Percentiles rank a stretch among this genome's conserved stretches.
phyloP scores from a whole-genome alignment of 37 sponge, comb jelly and placozoan genomes.

The Cliona cf. orientalis region DNA sequence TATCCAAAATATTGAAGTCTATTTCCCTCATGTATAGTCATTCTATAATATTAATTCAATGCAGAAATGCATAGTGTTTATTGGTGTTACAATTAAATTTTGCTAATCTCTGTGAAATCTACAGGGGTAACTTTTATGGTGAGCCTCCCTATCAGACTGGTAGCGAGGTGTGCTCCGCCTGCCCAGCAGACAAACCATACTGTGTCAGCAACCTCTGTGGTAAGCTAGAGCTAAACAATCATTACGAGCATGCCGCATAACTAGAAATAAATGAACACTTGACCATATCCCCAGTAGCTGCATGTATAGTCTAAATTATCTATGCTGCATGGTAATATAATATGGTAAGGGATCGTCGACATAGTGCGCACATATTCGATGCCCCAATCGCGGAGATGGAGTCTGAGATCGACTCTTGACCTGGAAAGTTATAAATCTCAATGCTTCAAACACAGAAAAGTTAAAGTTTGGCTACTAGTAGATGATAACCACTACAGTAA shows the following conservation, averaged over 20 bases:
- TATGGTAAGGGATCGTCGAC: not conserved
- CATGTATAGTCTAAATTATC: not conserved
- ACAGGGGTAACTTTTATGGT: slow-evolving; percentile 8
- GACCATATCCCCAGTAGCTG: not conserved
- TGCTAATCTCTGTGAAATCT: not conserved
- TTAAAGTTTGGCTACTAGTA: no score
- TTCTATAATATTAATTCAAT: no score
- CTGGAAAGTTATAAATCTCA: no score
- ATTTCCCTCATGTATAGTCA: no score
- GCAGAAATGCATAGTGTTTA: no score
- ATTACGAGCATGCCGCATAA: not conserved
- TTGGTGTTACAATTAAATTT: no score
- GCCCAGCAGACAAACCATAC: slow-evolving; percentile 38
- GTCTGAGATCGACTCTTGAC: no score
- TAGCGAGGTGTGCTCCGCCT: slow-evolving; percentile 11
- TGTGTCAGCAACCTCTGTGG: slow-evolving; percentile 45
- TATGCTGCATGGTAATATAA: not conserved
- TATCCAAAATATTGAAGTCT: no score
- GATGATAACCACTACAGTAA: no score
- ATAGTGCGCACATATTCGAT: not conserved
- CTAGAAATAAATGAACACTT: not conserved
- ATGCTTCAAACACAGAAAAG: no score
- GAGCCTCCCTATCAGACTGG: slow-evolving; percentile 45
- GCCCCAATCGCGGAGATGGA: no score
- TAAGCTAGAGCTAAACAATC: not conserved